Evolutionary conservation across 2,797 vertebrate genomes (phyloP).

Genomic region (Chrysocyon brachyurus): DNA sequence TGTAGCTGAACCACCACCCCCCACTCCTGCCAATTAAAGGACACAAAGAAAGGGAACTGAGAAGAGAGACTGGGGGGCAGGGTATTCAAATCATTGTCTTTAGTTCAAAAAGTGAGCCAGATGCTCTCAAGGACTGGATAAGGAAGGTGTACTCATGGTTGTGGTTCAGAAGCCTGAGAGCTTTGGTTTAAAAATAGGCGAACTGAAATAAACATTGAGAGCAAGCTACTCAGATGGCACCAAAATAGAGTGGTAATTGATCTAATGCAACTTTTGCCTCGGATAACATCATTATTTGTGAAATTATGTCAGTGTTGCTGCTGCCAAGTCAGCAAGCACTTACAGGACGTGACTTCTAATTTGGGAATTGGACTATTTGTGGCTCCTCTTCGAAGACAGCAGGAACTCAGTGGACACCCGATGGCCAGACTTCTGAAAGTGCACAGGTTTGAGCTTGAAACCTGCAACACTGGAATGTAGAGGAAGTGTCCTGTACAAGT

Average conservation of each 20-base stretch:
- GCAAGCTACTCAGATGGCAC: conserved; percentile 59
- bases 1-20: not conserved
- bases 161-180: conserved; percentile 70
- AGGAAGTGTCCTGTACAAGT: not conserved
- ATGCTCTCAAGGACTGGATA: conserved; percentile 57
- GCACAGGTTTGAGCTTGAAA: not conserved
- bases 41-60: not conserved
- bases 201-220: conserved; percentile 72
- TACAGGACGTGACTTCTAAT: conserved; percentile 79
- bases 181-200: conserved; percentile 81
- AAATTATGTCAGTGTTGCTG: conserved; percentile 66
- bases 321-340: conserved; percentile 79
- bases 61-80: not conserved
- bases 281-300: conserved; percentile 72
- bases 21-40: not conserved
- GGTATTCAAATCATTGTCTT: conserved; percentile 20
- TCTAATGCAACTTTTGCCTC: conserved; percentile 80
- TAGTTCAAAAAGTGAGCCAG: conserved; percentile 55
- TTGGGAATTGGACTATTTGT: conserved; percentile 67
- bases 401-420: not conserved
- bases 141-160: conserved; percentile 54
- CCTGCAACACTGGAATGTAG: not conserved
- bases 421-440: conserved; percentile 5
- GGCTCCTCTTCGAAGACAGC: conserved; percentile 63
- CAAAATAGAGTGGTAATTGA: conserved; percentile 75